Evolutionary conservation across 2,888 invertebrate species (phyloP), one percentile per base, ranked within the genome.

Genomic region (Drosophila anomelani): DNA sequence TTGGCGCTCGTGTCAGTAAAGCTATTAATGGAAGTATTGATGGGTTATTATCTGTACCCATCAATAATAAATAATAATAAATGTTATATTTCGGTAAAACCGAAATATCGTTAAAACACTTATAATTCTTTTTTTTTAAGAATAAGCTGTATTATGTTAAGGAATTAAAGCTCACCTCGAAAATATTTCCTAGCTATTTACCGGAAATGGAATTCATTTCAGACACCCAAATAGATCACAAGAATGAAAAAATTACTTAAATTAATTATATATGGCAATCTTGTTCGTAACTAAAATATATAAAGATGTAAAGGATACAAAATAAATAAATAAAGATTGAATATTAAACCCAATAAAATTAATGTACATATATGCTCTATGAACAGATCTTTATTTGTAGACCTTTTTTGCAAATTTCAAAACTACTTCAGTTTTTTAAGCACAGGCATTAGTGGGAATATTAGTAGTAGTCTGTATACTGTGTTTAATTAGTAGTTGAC

Each of bases 161-260:
- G 20, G 39, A 44, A 3, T 76, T 43, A 15, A 39, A 4, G 10
- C 23, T 78, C 10, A 34, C 62, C 36, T 0, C 29, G 12, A 60
- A 56, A 13, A 0, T 47, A 7, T 43, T 78, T n/a, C 78, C 74
- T 12, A 58, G 32, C 17, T 79, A 79, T 77, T 6, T 29, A 0
- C 72, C 75, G n/a, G 1, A 53, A 53, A 43, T 0, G 77, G 6
- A n/a, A n/a, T 4, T 69, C 4, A 26, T 29, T 8, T 41, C 76
- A 9, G 43, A 58, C 12, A 41, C 38, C 7, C 43, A 15, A 5
- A 36, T 60, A n/a, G 10, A 20, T 7, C 7, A 34, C 12, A 41
- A 54, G 1, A 43, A 59, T 7, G n/a, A 55, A 29, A 0, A 46
- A 41, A 17, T 32, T 38, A 3, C 3, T 70, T 0, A 57, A 55